These are phyloP conservation scores for Python bivittatus DNA, from an alignment of 2,113 vertebrate species.

Conservation along the genomic window DNA sequence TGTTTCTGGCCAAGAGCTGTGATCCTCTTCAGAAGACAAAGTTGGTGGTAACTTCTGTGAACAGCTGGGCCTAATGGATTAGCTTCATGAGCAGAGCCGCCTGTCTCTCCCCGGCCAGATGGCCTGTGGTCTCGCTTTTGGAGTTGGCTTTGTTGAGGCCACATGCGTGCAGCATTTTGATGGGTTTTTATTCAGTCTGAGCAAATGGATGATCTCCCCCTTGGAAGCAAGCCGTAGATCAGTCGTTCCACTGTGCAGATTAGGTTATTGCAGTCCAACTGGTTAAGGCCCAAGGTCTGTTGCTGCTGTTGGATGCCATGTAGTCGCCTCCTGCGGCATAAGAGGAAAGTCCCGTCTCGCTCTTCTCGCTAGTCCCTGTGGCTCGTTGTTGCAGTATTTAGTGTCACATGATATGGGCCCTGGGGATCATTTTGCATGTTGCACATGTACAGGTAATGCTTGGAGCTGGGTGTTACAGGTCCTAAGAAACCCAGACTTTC, in stretches of 20 bases:
- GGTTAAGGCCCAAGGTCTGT: not conserved
- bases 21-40: not conserved
- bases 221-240: not conserved
- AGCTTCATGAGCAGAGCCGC: not conserved
- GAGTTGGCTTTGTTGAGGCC: not conserved
- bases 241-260: not conserved
- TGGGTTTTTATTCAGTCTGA: not conserved
- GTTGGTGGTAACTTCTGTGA: too few species aligned
- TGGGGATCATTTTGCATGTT: not conserved
- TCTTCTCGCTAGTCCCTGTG: not conserved
- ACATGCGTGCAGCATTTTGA: accelerated
- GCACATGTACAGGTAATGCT: not conserved
- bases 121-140: not conserved
- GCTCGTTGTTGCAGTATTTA: not conserved
- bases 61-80: not conserved
- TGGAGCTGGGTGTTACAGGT: not conserved
- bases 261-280: not conserved
- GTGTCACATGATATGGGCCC: not conserved
- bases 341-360: too few species aligned
- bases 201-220: not conserved
- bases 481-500: not conserved
- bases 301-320: not conserved
- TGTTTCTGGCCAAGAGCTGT: not conserved
- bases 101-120: not conserved
- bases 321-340: not conserved